A percentile compares a stretch with the other conserved stretches of the same genome.
These are phyloP conservation scores for Odontophorus gujanensis DNA, from an alignment of 2,113 vertebrate genomes.

Conservation along the genomic window DNA sequence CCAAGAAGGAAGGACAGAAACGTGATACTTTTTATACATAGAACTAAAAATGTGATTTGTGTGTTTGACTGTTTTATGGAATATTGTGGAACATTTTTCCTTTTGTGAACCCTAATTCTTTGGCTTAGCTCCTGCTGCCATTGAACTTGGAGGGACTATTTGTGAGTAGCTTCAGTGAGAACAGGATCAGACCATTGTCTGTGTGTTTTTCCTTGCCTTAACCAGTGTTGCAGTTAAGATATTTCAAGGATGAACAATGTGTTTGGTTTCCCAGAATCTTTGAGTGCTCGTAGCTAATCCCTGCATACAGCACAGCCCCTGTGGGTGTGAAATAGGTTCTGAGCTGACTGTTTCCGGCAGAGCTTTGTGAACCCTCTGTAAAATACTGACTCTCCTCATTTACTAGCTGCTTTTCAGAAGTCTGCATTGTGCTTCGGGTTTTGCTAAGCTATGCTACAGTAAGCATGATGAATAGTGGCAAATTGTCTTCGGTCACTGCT, in stretches of 20 bases:
- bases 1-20: slow-evolving; percentile 39
- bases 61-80: not conserved
- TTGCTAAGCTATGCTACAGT: slow-evolving; percentile 9
- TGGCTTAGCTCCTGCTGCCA: not conserved
- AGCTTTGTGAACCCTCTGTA: not conserved
- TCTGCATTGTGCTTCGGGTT: slow-evolving; percentile 20
- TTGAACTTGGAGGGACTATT: not conserved
- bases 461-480: slow-evolving; percentile 15
- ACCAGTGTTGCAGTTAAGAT: not conserved
- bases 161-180: not conserved
- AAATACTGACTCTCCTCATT: not conserved
- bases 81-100: not conserved
- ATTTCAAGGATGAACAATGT: not conserved
- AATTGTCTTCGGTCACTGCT: not conserved
- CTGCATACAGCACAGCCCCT: not conserved
- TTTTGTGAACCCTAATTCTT: not conserved
- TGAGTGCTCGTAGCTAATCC: not conserved
- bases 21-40: not conserved
- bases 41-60: not conserved
- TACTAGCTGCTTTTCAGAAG: slow-evolving; percentile 6
- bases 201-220: not conserved
- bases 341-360: not conserved
- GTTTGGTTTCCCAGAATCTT: not conserved
- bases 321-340: not conserved
- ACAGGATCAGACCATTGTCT: not conserved